phyloP scores from a whole-genome alignment of 2,888 invertebrate species.

The Oxyteleia sp. region DNA sequence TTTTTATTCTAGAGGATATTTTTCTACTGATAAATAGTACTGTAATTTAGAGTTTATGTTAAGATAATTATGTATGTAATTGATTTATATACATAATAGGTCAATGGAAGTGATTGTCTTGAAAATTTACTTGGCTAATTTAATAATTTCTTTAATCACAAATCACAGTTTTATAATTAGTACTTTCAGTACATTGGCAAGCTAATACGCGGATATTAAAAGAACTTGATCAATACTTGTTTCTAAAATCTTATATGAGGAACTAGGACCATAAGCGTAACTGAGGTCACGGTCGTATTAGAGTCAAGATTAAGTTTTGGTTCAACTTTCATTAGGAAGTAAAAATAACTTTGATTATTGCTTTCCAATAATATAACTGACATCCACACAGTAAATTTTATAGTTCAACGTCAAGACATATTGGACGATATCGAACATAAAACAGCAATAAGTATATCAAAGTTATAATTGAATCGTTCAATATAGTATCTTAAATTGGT shows the following conservation, averaged over 20 bases:
- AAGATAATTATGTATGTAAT: no score
- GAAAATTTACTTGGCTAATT: no score
- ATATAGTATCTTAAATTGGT: no score
- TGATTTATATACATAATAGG: no score
- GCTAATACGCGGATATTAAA: slow-evolving; percentile 15
- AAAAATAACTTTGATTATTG: slow-evolving; percentile 27
- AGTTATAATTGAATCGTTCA: no score
- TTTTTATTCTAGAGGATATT: no score
- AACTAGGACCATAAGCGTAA: slow-evolving; percentile 20
- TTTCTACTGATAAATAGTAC: no score
- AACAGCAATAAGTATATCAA: no score
- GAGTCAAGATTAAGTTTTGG: slow-evolving; percentile 23
- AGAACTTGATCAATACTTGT: slow-evolving; percentile 21
- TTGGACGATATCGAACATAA: no score
- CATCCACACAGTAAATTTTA: neutral
- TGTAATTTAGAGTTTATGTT: no score
- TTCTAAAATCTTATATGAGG: slow-evolving; percentile 19
- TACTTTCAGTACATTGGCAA: neutral
- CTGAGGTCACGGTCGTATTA: slow-evolving; percentile 17
- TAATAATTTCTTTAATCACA: neutral
- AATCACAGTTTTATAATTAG: neutral
- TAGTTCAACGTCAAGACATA: neutral
- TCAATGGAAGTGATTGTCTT: no score
- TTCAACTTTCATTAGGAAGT: slow-evolving; percentile 20
- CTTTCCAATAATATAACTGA: slow-evolving; percentile 3